phyloP scores from a whole-genome alignment of 2,888 invertebrate genomes.

The Cyclophora punctaria region DNA sequence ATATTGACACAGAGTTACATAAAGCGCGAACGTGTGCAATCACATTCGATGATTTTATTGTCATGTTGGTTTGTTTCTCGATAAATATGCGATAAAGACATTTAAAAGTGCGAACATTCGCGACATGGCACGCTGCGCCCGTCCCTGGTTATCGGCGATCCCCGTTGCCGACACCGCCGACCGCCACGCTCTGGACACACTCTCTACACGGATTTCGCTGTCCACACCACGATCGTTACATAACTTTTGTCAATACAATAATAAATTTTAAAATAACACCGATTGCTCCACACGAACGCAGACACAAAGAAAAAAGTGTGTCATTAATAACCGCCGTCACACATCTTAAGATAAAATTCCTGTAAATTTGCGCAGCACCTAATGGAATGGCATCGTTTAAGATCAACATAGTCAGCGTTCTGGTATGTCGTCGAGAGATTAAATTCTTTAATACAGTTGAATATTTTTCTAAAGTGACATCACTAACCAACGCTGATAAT shows the following conservation, averaged over 20 bases:
- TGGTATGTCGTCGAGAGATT: slow-evolving; percentile 35
- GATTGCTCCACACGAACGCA: slow-evolving; percentile 33
- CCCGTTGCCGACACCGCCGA: slow-evolving; percentile 10
- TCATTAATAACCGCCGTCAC: slow-evolving; percentile 37
- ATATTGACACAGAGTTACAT: slow-evolving; percentile 42
- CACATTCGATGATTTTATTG: slow-evolving; percentile 37
- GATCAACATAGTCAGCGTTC: slow-evolving; percentile 35
- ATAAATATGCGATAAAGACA: slow-evolving; percentile 52
- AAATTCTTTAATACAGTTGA: slow-evolving; percentile 27
- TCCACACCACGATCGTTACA: slow-evolving; percentile 29
- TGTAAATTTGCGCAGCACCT: slow-evolving; percentile 34
- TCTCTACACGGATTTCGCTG: slow-evolving; percentile 32
- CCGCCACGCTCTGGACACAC: slow-evolving; percentile 2
- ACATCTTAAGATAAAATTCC: slow-evolving; percentile 46
- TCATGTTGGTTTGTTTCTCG: slow-evolving; percentile 36
- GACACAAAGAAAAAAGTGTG: slow-evolving; percentile 33
- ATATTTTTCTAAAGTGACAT: slow-evolving; percentile 25
- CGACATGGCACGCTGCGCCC: slow-evolving; percentile 18
- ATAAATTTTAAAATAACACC: slow-evolving; percentile 40
- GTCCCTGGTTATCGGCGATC: slow-evolving; percentile 10
- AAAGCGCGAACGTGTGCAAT: slow-evolving; percentile 35
- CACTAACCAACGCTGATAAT: slow-evolving; percentile 21
- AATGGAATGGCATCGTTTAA: slow-evolving; percentile 27
- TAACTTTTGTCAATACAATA: slow-evolving; percentile 40
- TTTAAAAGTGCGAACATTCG: slow-evolving; percentile 28